Evolutionary conservation across 2,888 invertebrate genomes (phyloP), one percentile per base, ranked within the genome.

Genomic region (Chymomyza amoena): DNA sequence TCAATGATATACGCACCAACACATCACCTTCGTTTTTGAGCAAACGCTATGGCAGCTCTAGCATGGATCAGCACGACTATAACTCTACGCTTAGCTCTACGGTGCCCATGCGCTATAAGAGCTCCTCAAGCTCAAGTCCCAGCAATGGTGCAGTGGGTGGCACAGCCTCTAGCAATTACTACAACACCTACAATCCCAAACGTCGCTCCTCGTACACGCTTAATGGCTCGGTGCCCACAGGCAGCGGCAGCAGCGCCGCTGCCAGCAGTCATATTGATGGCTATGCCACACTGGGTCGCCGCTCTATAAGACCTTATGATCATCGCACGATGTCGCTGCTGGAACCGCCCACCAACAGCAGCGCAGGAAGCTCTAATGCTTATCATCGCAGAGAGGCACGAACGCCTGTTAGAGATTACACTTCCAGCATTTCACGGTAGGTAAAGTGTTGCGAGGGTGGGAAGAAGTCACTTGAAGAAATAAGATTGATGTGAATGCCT

Each of bases 241-340:
- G 74, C 54, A 75, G 74, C 45, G 70, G 72, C 25, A 71, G 76
- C 79, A 70, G 73, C 45, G 72, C 83, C 1, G 77, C 70, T 7
- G 68, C 72, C 3, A 80, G 84, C 45, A 84, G 78, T 25, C 77
- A 81, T 32, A 81, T 91, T 28, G 91, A 91, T 63, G 89, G 91
- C 4, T 92, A 92, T 79, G 92, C 91, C 67, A 92, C 92, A 1
- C 80, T 92, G 39, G 92, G 92, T 1, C 84, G 92, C 13, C 89
- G 91, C 59, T 81, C 89, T 18, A 80, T 90, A 28, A 87, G 91
- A 20, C 84, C 91, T 1, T 92, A 91, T 66, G 91, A 91, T 74
- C 90, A 91, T 69, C 88, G 92, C 45, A 91, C 90, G 59, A 86
- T 91, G 83, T 91, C 92, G 2, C 72, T 91, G 39, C 78, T 92